Percentiles rank a stretch among this genome's conserved stretches.
Evolutionary conservation across 2,888 invertebrate genomes (phyloP).

Genomic region (Danaus chrysippus): DNA sequence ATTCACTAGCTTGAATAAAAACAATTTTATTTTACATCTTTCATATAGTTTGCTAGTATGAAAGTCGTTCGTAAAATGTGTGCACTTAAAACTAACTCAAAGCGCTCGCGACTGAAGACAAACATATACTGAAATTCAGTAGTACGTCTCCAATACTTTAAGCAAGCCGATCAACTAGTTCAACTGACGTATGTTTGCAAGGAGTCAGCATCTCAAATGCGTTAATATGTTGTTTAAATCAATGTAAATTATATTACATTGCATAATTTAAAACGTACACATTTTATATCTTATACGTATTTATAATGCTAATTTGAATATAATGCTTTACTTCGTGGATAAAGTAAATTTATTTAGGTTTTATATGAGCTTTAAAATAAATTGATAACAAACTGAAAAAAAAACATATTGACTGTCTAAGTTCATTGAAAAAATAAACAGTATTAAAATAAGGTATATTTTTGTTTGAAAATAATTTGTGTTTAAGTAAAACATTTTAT

Average conservation of each 20-base stretch:
- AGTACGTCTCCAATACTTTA: conserved; percentile 19
- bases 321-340: too few species aligned
- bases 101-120: conserved; percentile 44
- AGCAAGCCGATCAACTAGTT: conserved; percentile 20
- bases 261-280: too few species aligned
- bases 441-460: too few species aligned
- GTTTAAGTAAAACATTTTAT: too few species aligned
- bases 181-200: conserved; percentile 15
- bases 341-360: too few species aligned
- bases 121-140: conserved; percentile 41
- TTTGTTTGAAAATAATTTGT: too few species aligned
- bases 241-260: not conserved
- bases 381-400: too few species aligned
- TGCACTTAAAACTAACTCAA: not conserved
- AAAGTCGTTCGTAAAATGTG: not conserved
- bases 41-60: not conserved
- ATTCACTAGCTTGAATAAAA: not conserved
- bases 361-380: too few species aligned
- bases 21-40: not conserved
- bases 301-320: too few species aligned
- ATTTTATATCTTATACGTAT: too few species aligned
- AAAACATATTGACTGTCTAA: too few species aligned
- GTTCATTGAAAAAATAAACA: too few species aligned
- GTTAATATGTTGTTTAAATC: not conserved
- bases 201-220: not conserved